phyloP scores from a whole-genome alignment of 2,113 vertebrate species.

The Cephalopterus ornatus region DNA sequence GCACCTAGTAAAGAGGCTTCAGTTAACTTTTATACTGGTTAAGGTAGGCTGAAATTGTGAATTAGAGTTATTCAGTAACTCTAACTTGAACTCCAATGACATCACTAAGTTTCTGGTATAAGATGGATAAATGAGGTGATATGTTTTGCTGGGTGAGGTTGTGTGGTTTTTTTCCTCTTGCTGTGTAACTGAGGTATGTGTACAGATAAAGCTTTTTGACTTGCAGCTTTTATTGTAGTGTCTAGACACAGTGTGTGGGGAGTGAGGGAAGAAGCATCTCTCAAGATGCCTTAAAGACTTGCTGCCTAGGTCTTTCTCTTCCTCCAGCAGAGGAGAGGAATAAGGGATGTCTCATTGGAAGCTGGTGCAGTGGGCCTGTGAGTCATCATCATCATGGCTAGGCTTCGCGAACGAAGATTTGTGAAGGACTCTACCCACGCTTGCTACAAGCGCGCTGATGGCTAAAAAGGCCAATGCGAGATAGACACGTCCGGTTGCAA shows the following conservation, averaged over 20 bases:
- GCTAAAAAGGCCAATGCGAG: no score
- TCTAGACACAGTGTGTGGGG: background rate
- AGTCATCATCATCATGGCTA: no score
- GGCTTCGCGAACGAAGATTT: no score
- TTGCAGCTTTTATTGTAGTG: background rate
- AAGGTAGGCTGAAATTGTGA: background rate
- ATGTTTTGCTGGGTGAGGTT: background rate
- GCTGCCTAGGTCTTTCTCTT: background rate
- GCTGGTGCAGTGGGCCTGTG: background rate
- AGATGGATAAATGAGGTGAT: background rate
- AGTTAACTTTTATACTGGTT: background rate
- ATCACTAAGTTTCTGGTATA: background rate
- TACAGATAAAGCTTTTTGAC: background rate
- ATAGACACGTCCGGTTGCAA: no score
- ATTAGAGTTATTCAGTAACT: background rate
- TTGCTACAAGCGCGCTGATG: no score
- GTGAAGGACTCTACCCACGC: no score
- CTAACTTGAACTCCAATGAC: background rate
- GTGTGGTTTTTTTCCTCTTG: accelerated
- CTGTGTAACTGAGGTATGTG: background rate
- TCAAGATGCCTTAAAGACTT: background rate
- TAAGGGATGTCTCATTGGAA: background rate
- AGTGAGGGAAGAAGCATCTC: background rate
- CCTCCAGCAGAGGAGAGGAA: background rate
- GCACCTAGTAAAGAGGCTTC: background rate